phyloP scores from a whole-genome alignment of 2,113 vertebrate genomes.

The Vireo altiloquus region DNA sequence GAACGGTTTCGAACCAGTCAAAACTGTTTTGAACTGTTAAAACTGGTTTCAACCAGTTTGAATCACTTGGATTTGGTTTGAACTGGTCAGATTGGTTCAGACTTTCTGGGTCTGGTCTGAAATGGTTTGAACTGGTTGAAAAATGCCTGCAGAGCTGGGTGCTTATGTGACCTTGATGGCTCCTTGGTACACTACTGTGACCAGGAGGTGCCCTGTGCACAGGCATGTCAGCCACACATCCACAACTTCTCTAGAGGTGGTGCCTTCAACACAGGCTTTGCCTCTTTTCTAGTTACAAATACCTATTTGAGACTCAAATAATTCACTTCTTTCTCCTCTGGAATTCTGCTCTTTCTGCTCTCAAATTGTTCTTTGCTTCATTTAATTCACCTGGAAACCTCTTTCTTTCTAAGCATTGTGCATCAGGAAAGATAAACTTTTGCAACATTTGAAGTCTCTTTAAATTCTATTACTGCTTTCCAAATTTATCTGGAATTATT shows the following conservation, averaged over 20 bases:
- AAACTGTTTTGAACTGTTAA: background rate
- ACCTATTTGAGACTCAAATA: background rate
- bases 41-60: background rate
- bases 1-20: background rate
- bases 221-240: background rate
- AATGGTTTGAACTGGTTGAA: too few relatives aligned
- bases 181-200: background rate
- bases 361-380: background rate
- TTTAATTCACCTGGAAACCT: background rate
- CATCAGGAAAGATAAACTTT: background rate
- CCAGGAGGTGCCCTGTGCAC: too few relatives aligned
- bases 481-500: constrained; percentile 20
- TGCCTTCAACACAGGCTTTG: background rate
- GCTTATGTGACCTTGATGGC: background rate
- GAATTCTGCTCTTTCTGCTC: background rate
- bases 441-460: background rate
- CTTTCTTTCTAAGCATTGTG: background rate
- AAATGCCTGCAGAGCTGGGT: background rate
- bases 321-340: background rate
- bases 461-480: background rate
- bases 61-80: background rate
- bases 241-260: background rate
- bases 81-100: background rate
- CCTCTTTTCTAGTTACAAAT: background rate
- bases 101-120: background rate